These are phyloP conservation scores for Sebastes schlegelii DNA, from an alignment of 2,113 vertebrate genomes.

Conservation along the genomic window DNA sequence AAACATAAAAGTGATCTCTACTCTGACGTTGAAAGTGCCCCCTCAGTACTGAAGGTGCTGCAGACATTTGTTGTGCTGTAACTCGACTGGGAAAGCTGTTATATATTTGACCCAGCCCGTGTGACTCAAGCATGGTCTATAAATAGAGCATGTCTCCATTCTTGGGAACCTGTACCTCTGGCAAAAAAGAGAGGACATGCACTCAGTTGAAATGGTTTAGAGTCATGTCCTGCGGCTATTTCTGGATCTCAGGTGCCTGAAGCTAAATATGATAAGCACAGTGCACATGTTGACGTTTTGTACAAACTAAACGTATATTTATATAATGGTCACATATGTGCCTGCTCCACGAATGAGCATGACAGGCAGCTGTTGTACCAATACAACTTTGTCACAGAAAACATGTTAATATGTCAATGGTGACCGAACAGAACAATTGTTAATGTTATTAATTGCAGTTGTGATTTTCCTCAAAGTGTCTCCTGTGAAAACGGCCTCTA, in stretches of 20 bases:
- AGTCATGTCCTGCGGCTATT: constrained; percentile 26
- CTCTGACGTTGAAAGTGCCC: neutral
- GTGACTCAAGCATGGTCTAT: constrained; percentile 53
- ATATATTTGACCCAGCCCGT: constrained; percentile 25
- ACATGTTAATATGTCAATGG: neutral
- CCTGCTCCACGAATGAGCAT: neutral
- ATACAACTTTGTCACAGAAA: neutral
- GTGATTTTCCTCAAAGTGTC: neutral
- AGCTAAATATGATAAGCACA: constrained; percentile 10
- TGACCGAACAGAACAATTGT: neutral
- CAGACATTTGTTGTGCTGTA: constrained; percentile 33
- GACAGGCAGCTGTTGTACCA: neutral
- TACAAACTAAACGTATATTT: constrained; percentile 4
- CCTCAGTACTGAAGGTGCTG: neutral
- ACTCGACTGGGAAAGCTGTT: constrained; percentile 19
- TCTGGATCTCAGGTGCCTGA: constrained; percentile 20
- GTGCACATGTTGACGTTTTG: neutral
- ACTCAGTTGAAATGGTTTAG: neutral
- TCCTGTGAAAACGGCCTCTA: neutral
- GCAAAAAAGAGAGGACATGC: constrained; percentile 1
- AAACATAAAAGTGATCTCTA: constrained; percentile 5
- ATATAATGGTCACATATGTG: neutral
- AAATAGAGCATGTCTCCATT: constrained; percentile 55
- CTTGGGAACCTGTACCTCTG: constrained; percentile 16
- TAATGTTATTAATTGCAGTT: neutral